phyloP scores from a whole-genome alignment of 2,113 vertebrate species.

The Nyctereutes procyonoides region DNA sequence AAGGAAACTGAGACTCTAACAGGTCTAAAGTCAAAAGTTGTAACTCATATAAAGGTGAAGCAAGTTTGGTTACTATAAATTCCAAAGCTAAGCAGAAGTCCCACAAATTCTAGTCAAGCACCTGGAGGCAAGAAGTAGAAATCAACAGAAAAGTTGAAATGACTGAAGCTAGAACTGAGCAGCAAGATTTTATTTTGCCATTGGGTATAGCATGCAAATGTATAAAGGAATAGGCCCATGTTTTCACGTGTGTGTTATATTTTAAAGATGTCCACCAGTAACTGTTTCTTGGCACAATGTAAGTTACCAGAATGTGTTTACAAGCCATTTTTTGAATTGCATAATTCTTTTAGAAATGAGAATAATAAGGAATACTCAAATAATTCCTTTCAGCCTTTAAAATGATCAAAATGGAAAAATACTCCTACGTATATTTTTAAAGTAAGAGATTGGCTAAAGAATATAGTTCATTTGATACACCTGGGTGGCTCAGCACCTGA shows the following conservation, averaged over 20 bases:
- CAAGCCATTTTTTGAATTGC: background rate
- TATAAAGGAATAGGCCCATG: background rate
- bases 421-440: background rate
- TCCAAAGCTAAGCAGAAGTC: background rate
- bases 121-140: background rate
- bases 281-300: background rate
- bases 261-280: background rate
- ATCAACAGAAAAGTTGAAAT: background rate
- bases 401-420: background rate
- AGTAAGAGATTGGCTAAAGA: background rate
- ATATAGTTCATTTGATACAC: background rate
- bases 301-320: background rate
- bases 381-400: background rate
- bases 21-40: background rate
- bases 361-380: background rate
- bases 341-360: background rate
- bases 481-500: too few relatives aligned
- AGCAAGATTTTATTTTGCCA: background rate
- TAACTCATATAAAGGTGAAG: background rate
- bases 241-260: background rate
- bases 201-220: background rate
- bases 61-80: background rate
- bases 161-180: background rate
- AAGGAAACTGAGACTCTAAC: background rate
- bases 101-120: background rate